phyloP scores from a whole-genome alignment of 2,888 invertebrate genomes.

The Elysia crispata region DNA sequence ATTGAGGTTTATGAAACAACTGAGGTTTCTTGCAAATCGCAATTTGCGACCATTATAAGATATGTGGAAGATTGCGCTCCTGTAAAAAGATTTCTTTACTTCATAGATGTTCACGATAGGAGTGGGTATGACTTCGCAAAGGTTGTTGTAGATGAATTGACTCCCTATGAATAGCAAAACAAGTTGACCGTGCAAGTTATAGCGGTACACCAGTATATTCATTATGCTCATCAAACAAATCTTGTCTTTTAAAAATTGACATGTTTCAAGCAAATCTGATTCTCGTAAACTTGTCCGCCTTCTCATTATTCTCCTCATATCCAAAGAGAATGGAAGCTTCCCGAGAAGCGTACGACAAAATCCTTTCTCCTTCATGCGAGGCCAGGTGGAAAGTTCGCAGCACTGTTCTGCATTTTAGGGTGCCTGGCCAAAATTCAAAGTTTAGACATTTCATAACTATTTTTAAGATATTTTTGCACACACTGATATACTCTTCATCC shows the following conservation, averaged over 20 bases:
- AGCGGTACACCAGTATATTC: background rate
- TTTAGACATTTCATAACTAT: background rate
- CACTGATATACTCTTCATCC: background rate
- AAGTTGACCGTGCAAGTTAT: background rate
- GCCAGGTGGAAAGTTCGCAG: background rate
- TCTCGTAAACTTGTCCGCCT: background rate
- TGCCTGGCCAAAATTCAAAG: background rate
- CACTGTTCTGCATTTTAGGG: background rate
- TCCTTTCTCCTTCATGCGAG: background rate
- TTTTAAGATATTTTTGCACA: background rate
- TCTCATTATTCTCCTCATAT: background rate
- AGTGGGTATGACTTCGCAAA: background rate
- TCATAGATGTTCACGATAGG: background rate
- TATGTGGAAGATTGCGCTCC: slow-evolving; percentile 1
- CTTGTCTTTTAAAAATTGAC: background rate
- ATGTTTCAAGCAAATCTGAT: background rate
- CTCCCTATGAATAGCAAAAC: background rate
- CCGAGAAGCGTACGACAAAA: background rate
- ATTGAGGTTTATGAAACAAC: background rate
- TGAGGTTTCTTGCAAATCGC: background rate
- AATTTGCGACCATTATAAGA: background rate
- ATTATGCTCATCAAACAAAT: background rate
- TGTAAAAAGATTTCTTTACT: background rate
- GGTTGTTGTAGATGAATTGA: background rate
- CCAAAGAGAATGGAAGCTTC: background rate